Percentiles rank a stretch among this genome's conserved stretches.
These are phyloP conservation scores for Sebastes kiyomatsui DNA, from an alignment of 2,797 vertebrate species.

Conservation along the genomic window DNA sequence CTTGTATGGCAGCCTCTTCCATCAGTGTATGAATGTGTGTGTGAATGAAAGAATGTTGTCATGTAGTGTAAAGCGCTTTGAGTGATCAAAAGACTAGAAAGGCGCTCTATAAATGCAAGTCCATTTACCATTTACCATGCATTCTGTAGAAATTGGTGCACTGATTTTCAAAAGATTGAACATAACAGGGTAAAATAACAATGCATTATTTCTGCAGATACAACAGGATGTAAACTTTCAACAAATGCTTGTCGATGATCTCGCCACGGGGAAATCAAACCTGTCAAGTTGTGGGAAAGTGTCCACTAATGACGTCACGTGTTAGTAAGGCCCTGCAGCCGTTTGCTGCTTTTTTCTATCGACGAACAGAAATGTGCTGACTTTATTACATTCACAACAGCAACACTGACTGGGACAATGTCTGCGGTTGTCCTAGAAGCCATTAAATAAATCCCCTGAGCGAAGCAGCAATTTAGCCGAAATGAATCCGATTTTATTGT, in stretches of 20 bases:
- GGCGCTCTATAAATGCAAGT: no score
- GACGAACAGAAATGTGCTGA: conserved; percentile 42
- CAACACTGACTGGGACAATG: neutral
- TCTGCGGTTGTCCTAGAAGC: neutral
- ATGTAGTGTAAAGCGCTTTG: no score
- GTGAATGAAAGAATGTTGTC: no score
- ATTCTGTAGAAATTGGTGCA: neutral
- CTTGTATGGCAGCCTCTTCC: no score
- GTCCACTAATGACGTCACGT: neutral
- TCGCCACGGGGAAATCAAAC: neutral
- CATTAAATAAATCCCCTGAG: conserved; percentile 2
- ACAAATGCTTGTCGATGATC: neutral
- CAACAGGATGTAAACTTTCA: neutral
- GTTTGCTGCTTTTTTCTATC: conserved; percentile 17
- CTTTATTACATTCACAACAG: conserved; percentile 20
- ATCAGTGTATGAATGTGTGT: no score
- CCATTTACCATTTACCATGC: no score
- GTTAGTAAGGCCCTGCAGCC: conserved; percentile 32
- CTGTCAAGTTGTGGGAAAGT: conserved; percentile 32
- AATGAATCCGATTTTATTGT: neutral
- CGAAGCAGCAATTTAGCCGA: neutral
- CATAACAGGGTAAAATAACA: neutral
- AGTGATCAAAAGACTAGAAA: no score
- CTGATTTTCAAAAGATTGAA: neutral
- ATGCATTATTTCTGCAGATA: neutral